A percentile compares a stretch with the other conserved stretches of the same genome.
Conservation (phyloP, 1,140 invertebrate species). For the Apis laboriosa region DNA sequence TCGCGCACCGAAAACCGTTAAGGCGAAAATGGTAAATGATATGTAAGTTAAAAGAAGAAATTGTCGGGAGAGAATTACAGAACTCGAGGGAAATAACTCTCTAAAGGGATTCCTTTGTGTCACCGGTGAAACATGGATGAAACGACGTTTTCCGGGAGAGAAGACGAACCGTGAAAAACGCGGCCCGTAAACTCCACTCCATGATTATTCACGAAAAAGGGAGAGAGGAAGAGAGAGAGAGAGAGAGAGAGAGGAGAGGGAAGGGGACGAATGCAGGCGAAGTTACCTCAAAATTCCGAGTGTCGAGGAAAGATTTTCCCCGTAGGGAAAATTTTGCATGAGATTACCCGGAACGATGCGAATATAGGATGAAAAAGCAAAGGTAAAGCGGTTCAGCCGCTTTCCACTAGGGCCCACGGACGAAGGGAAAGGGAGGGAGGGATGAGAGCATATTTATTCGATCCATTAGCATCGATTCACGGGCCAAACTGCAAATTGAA, state of each 20-base stretch:
- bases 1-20: not conserved
- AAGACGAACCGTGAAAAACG: constrained; percentile 17
- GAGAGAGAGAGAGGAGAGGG: no score
- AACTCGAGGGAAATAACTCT: constrained; percentile 19
- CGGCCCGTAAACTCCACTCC: not conserved
- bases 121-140: not conserved
- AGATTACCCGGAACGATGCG: not conserved
- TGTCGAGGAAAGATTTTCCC: constrained; percentile 1
- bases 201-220: constrained; percentile 29
- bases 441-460: constrained; percentile 37
- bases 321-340: constrained; percentile 4
- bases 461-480: constrained; percentile 44
- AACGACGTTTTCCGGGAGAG: not conserved
- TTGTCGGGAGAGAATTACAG: not conserved
- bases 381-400: not conserved
- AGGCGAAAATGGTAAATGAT: not conserved
- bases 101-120: constrained; percentile 3
- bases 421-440: not conserved
- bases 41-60: not conserved
- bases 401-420: not conserved
- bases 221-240: no score
- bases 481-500: constrained; percentile 31
- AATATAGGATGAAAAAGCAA: constrained; percentile 8
- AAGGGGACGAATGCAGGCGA: not conserved
- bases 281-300: constrained; percentile 10